Evolutionary conservation across 2,797 vertebrate species (phyloP).

Genomic region (Sebastolobus altivelis): DNA sequence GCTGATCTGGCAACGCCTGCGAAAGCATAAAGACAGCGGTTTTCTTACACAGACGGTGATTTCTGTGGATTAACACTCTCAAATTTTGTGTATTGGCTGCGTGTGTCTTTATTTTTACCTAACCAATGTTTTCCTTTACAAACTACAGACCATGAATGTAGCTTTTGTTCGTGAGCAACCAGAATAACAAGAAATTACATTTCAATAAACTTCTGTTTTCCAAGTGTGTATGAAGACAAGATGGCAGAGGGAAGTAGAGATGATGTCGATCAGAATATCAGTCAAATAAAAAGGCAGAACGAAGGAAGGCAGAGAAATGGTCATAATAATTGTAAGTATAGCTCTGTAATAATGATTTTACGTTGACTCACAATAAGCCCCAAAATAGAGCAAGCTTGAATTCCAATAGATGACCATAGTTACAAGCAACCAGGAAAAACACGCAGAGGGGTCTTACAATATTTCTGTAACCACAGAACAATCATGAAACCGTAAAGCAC

Average conservation of each 20-base stretch:
- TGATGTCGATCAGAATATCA: neutral
- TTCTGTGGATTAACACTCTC: neutral
- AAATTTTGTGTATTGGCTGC: neutral
- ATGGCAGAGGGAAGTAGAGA: neutral
- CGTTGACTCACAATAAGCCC: neutral
- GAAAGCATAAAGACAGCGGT: neutral
- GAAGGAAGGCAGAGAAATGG: neutral
- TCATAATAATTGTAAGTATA: neutral
- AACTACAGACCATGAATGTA: neutral
- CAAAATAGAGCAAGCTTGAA: neutral
- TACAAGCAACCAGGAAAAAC: neutral
- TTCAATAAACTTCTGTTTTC: neutral
- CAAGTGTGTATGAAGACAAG: neutral
- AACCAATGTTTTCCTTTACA: neutral
- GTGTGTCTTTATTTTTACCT: neutral
- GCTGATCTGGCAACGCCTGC: constrained; percentile 96
- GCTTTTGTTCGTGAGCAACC: neutral
- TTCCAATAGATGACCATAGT: neutral
- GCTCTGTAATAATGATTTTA: neutral
- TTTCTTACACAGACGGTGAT: neutral
- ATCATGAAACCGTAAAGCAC: neutral
- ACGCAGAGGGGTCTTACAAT: neutral
- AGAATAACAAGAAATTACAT: neutral
- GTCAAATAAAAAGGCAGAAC: neutral
- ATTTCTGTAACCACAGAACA: neutral